Evolutionary conservation across 2,888 invertebrate genomes (phyloP).

Genomic region (Argyra leucocephala): DNA sequence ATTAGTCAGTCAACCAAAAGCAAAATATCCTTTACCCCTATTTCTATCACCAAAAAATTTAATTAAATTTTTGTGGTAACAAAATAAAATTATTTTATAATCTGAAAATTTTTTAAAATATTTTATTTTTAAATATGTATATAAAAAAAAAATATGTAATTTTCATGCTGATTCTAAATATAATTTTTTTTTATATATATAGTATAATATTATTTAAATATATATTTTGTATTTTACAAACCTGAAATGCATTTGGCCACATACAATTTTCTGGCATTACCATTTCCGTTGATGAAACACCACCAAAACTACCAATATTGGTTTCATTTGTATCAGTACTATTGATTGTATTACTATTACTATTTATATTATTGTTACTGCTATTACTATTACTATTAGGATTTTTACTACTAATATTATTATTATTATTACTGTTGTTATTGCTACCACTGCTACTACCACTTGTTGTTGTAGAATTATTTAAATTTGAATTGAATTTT

Average conservation of each 20-base stretch:
- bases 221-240: conserved; percentile 37
- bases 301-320: conserved; percentile 17
- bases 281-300: conserved; percentile 23
- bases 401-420: not conserved
- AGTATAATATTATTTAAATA: too few species aligned
- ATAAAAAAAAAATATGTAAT: too few species aligned
- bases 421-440: conserved; percentile 1
- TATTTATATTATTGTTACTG: not conserved
- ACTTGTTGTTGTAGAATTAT: not conserved
- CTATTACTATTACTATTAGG: not conserved
- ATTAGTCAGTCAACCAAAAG: too few species aligned
- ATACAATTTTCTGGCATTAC: conserved; percentile 47
- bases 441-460: not conserved
- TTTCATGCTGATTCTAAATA: too few species aligned
- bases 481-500: conserved; percentile 3
- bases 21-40: too few species aligned
- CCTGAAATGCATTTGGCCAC: conserved; percentile 71
- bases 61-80: too few species aligned
- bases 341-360: conserved; percentile 15
- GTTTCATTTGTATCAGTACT: conserved; percentile 14
- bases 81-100: too few species aligned
- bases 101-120: too few species aligned
- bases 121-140: too few species aligned
- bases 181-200: too few species aligned
- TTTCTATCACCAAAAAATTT: too few species aligned